Base-by-base conservation (phyloP, 2,797 vertebrate species). In the Scyliorhinus canicula region DNA sequence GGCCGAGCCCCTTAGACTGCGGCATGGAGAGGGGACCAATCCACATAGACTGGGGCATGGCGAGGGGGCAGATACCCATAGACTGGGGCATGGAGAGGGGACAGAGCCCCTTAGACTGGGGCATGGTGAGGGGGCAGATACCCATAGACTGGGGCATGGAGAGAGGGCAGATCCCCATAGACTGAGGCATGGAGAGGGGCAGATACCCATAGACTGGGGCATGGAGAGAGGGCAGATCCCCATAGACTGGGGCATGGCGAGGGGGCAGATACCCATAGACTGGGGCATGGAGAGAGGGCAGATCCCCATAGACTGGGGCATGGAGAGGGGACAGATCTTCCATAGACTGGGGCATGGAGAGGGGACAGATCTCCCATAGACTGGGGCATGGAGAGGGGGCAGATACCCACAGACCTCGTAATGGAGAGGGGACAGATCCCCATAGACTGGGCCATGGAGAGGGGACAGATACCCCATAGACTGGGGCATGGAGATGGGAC, bases 401-500 rank as follows among this genome's bases (percentile, higher is more conserved):
- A 28, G 24, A 69, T 26, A 4, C 40, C 40, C 40, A 7, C 2
- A 1, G 1, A 0, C 9, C n/a, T 19, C 2, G 79, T 4, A 4
- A 44, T 1, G 44, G 79, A 19, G 40, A 24, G 44, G n/a, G 19
- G 6, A 52, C 6, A 71, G 26, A 31, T 8, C 9, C 0, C 24
- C 47, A 50, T 47, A 2, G 24, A 31, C 26, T 52, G 24, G 24
- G 28, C 8, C 50, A 31, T 0, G 28, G 47, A 28, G 26, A 31
- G 82, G 19, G 47, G 9, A 7, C 0, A 2, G 5, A 47, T 44
- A 16, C 21, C n/a, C 28, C 69, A 24, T 19, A 21, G 6, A 26
- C 44, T 85, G 82, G 40, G 11, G 71, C 71, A 35, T 6, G 47
- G 8, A 28, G 71, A 0, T 44, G 24, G 26, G 8, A 14, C 1